These are phyloP conservation scores for Pristionchus entomophagus DNA, from an alignment of 2,888 invertebrate species.

Conservation along the genomic window DNA sequence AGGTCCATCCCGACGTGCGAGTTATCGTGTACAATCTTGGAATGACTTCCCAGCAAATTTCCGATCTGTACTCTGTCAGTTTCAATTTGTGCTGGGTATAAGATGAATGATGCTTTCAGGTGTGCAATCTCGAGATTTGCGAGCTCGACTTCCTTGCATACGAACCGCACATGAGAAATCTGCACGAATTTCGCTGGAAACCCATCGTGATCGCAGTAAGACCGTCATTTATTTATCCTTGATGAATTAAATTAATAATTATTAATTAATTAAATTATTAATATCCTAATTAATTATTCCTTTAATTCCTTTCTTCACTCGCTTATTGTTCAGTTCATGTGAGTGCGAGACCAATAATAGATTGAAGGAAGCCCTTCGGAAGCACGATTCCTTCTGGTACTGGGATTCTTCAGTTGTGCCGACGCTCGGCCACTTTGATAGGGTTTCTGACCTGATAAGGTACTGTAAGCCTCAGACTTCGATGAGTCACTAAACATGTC, in stretches of 20 bases:
- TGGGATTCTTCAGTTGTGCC: slow-evolving; percentile 44
- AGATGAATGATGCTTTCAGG: not conserved
- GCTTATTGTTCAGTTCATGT: no score
- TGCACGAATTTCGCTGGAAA: slow-evolving; percentile 46
- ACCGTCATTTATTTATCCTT: not conserved
- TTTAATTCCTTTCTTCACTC: no score
- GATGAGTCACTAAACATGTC: no score
- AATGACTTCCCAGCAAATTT: not conserved
- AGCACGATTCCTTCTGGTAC: slow-evolving; percentile 47
- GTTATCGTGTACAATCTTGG: slow-evolving; percentile 42
- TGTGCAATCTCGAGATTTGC: slow-evolving; percentile 19
- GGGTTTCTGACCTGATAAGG: slow-evolving; percentile 35
- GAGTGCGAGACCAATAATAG: not conserved
- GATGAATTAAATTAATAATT: not conserved
- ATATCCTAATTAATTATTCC: not conserved
- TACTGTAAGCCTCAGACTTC: not conserved
- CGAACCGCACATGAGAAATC: not conserved
- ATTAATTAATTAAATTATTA: no score
- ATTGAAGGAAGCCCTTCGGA: slow-evolving; percentile 34
- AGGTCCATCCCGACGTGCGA: slow-evolving; percentile 25
- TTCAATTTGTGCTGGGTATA: not conserved
- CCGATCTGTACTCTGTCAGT: not conserved
- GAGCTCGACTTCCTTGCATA: slow-evolving; percentile 7
- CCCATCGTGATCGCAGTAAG: slow-evolving; percentile 42
- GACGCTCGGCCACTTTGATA: slow-evolving; percentile 6